These are phyloP conservation scores for Centrocercus urophasianus DNA, from an alignment of 2,113 vertebrate species.

Conservation along the genomic window DNA sequence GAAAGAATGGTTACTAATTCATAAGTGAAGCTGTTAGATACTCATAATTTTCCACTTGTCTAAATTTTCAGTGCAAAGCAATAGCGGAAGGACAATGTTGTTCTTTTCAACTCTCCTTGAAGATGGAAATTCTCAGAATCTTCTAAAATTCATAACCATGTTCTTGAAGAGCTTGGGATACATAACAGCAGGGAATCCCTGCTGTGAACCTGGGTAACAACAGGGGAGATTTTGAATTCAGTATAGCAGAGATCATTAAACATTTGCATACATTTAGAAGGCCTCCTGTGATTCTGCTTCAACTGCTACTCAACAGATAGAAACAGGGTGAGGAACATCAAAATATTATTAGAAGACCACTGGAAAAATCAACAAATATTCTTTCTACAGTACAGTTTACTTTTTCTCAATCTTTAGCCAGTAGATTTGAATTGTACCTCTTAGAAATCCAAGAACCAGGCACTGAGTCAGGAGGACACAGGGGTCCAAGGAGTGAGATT, in stretches of 20 bases:
- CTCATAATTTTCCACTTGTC: neutral
- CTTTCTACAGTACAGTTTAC: neutral
- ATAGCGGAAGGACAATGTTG: neutral
- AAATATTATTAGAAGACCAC: neutral
- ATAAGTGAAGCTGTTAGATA: neutral
- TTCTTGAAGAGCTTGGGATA: neutral
- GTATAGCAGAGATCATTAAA: neutral
- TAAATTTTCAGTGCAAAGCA: neutral
- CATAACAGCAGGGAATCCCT: neutral
- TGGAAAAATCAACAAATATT: neutral
- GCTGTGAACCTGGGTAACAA: neutral
- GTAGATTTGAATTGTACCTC: neutral
- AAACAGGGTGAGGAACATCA: neutral
- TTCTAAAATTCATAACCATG: neutral
- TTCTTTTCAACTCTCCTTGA: neutral
- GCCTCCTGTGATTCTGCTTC: neutral
- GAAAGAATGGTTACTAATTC: neutral
- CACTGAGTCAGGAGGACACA: neutral
- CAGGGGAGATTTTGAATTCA: neutral
- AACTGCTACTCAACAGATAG: neutral
- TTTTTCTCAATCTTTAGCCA: neutral
- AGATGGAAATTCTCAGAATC: neutral
- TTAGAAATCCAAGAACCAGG: neutral
- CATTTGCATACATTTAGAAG: neutral
- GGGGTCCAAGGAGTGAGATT: neutral